These are phyloP conservation scores for Rhincodon typus DNA, from an alignment of 2,797 vertebrate genomes.

Conservation along the genomic window DNA sequence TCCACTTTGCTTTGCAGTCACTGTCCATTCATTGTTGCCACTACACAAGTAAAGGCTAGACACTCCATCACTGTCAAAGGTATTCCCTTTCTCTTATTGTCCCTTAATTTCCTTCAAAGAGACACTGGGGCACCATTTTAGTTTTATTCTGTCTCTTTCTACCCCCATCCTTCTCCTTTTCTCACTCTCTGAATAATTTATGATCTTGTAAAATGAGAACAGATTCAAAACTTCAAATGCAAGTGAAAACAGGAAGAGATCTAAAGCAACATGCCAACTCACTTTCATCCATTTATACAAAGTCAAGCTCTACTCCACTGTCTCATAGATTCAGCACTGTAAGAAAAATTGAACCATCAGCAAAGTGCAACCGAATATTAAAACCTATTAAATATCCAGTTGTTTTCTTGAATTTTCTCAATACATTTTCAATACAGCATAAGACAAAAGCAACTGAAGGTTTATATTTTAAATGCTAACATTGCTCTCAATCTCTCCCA, in stretches of 20 bases:
- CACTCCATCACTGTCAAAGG: neutral
- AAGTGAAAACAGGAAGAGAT: neutral
- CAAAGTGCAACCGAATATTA: neutral
- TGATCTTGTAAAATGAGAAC: neutral
- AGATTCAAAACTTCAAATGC: neutral
- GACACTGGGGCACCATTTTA: neutral
- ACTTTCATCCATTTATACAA: neutral
- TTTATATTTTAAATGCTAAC: neutral
- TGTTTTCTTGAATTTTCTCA: neutral
- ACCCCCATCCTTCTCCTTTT: neutral
- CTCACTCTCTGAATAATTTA: neutral
- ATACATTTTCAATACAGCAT: neutral
- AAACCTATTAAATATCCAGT: neutral
- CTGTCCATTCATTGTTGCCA: neutral
- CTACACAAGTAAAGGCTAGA: neutral
- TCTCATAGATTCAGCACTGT: neutral
- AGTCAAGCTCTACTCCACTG: neutral
- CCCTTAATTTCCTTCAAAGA: neutral
- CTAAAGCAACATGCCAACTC: neutral
- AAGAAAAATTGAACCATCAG: neutral
- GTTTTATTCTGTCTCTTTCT: neutral
- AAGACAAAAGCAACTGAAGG: neutral
- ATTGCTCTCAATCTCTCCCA: neutral
- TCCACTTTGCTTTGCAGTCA: neutral
- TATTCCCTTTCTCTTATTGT: neutral